A percentile compares a stretch with the other conserved stretches of the same genome.
Evolutionary conservation across 2,797 vertebrate species (phyloP).

Genomic region (Bradypodion pumilum): DNA sequence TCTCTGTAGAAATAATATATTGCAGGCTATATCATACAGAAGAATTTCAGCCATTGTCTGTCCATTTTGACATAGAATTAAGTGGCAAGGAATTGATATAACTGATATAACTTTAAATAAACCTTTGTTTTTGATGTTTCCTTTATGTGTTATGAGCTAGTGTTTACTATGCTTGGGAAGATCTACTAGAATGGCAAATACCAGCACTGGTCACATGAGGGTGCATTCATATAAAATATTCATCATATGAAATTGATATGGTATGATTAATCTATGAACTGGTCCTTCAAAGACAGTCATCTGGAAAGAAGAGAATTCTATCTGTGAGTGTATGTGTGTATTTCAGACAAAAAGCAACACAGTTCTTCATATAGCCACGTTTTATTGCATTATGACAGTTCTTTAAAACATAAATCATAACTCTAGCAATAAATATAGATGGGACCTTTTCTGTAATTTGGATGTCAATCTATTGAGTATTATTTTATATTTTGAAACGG

Average conservation of each 20-base stretch:
- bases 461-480: slow-evolving; percentile 7
- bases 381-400: not conserved
- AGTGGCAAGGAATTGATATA: not conserved
- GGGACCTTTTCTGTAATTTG: slow-evolving; percentile 45
- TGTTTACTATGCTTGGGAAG: not conserved
- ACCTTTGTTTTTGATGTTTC: not conserved
- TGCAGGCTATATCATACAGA: too few species aligned
- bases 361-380: not conserved
- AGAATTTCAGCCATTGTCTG: too few species aligned
- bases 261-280: slow-evolving; percentile 17
- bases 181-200: not conserved
- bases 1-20: too few species aligned
- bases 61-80: too few species aligned
- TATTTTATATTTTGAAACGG: slow-evolving; percentile 46
- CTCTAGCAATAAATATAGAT: not conserved
- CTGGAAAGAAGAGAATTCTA: not conserved
- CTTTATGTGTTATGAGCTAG: not conserved
- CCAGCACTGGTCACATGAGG: not conserved
- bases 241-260: slow-evolving; percentile 8
- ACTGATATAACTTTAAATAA: not conserved
- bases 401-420: not conserved
- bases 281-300: not conserved
- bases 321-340: not conserved
- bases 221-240: not conserved
- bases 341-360: not conserved